These are phyloP conservation scores for Kryptolebias marmoratus DNA, from an alignment of 2,113 vertebrate genomes.

Conservation along the genomic window DNA sequence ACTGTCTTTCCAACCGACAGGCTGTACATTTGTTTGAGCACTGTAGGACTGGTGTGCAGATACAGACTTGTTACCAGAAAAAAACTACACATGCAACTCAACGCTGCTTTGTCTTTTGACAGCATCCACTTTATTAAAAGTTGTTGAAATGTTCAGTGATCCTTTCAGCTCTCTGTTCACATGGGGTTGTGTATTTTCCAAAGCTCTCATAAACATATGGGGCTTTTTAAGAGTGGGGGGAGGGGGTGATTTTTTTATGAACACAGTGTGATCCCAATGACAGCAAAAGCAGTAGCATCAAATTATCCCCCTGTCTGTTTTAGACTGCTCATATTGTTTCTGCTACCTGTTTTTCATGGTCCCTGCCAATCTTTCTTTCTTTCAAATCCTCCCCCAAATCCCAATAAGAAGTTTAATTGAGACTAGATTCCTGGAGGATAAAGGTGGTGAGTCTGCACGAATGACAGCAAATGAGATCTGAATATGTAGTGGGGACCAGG, in stretches of 20 bases:
- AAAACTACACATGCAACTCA: constrained; percentile 22
- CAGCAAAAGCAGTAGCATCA: neutral
- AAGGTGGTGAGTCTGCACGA: constrained; percentile 65
- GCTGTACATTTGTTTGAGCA: no score
- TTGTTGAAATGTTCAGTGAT: constrained; percentile 63
- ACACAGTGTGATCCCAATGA: constrained; percentile 3
- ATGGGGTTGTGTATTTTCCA: neutral
- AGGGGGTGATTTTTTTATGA: neutral
- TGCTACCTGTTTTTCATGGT: constrained; percentile 52
- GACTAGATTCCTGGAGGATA: constrained; percentile 77
- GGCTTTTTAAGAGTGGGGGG: neutral
- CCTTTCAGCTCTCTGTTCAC: constrained; percentile 16
- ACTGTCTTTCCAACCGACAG: no score
- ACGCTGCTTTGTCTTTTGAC: constrained; percentile 68
- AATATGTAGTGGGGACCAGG: constrained; percentile 77
- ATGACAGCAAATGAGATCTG: constrained; percentile 82
- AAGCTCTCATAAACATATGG: constrained; percentile 18
- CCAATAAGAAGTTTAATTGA: constrained; percentile 76
- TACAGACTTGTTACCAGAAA: constrained; percentile 44
- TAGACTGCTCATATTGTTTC: constrained; percentile 19
- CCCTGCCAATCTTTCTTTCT: constrained; percentile 68
- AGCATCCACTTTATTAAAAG: constrained; percentile 64
- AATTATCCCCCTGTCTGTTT: constrained; percentile 12
- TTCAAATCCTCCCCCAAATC: constrained; percentile 74
- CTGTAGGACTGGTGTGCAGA: constrained; percentile 38